Conservation (phyloP, 2,888 invertebrate species). For the Amphipoea lucens region DNA sequence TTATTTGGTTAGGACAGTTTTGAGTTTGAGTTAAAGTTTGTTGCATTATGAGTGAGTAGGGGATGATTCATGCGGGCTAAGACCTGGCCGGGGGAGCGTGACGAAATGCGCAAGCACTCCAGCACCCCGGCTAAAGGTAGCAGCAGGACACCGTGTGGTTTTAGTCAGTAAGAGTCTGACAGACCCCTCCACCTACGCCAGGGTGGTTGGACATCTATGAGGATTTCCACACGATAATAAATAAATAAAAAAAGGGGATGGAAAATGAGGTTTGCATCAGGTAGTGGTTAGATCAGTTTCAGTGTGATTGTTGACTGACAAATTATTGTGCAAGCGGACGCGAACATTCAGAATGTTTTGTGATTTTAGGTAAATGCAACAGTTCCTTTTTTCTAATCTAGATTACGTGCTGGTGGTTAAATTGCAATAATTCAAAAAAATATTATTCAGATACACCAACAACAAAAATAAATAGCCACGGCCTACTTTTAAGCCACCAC, state of each 20-base stretch:
- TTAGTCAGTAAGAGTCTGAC: too few species aligned
- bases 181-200: too few species aligned
- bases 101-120: too few species aligned
- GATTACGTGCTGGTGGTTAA: background rate
- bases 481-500: conserved; percentile 36
- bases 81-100: too few species aligned
- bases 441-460: background rate
- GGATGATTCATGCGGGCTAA: background rate
- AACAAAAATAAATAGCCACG: background rate
- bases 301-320: background rate
- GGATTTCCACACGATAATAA: too few species aligned
- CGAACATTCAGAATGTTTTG: background rate
- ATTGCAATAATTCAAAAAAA: background rate
- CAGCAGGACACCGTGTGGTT: too few species aligned
- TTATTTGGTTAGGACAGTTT: conserved; percentile 34
- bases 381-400: too few species aligned
- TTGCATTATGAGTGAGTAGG: background rate
- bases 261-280: background rate
- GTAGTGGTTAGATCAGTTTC: background rate
- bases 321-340: background rate
- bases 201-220: too few species aligned
- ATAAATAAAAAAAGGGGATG: background rate
- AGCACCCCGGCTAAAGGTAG: too few species aligned
- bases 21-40: conserved; percentile 11
- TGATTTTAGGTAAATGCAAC: background rate